These are phyloP conservation scores for Macheiramphus alcinus DNA, from an alignment of 2,113 vertebrate species.

Conservation along the genomic window DNA sequence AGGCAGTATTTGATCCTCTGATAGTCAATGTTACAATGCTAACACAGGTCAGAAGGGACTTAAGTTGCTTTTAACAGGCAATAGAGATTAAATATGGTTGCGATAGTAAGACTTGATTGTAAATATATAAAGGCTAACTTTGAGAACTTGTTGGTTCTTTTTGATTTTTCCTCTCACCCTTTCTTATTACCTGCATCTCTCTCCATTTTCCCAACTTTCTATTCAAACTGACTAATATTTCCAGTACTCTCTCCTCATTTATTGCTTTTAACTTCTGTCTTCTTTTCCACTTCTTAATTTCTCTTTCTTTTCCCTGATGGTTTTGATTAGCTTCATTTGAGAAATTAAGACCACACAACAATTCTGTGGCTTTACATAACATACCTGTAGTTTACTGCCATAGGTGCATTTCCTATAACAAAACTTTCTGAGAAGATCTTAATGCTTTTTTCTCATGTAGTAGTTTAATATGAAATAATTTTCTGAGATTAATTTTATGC, in stretches of 20 bases:
- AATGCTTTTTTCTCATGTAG: neutral
- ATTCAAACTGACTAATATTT: neutral
- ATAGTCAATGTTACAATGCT: neutral
- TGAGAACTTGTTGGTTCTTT: neutral
- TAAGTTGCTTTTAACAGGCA: neutral
- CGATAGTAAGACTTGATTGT: neutral
- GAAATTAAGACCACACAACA: neutral
- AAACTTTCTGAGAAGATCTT: neutral
- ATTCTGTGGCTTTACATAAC: neutral
- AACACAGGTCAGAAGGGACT: neutral
- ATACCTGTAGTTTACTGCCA: neutral
- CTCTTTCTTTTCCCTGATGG: neutral
- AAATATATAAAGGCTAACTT: neutral
- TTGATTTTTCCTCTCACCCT: neutral
- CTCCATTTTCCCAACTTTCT: neutral
- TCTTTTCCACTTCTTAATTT: neutral
- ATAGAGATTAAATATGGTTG: neutral
- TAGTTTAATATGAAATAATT: slow-evolving; percentile 19
- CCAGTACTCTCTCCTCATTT: neutral
- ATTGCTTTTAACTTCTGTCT: neutral
- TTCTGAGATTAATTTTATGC: slow-evolving; percentile 61
- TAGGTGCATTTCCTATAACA: neutral
- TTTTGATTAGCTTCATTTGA: neutral
- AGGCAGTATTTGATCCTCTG: neutral
- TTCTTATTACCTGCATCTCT: neutral